Conservation (phyloP, 2,888 invertebrate genomes). For the Agriopis leucophaearia region DNA sequence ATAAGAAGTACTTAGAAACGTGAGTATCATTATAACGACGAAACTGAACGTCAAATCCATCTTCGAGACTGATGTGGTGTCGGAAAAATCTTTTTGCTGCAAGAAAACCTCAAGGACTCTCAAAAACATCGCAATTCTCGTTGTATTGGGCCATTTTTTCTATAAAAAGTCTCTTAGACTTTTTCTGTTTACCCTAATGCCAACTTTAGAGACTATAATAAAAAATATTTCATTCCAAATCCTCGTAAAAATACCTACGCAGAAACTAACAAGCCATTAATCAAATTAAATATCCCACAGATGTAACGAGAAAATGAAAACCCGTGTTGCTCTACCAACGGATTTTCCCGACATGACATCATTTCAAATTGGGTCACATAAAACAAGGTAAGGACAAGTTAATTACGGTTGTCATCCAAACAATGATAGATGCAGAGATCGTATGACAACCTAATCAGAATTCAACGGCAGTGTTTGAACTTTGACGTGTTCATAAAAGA, state of each 20-base stretch:
- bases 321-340: conserved; percentile 35
- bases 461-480: conserved; percentile 77
- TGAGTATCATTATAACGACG: conserved; percentile 26
- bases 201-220: neutral
- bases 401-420: conserved; percentile 75
- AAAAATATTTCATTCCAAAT: neutral
- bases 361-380: conserved; percentile 67
- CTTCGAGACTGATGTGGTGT: conserved; percentile 29
- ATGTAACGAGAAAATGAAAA: conserved; percentile 39
- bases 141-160: neutral
- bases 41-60: conserved; percentile 31
- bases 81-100: conserved; percentile 22
- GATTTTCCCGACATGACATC: conserved; percentile 54
- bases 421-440: conserved; percentile 72
- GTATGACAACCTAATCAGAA: conserved; percentile 72
- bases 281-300: conserved; percentile 34
- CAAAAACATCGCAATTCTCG: conserved; percentile 15
- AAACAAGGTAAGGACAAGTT: conserved; percentile 72
- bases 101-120: conserved; percentile 25
- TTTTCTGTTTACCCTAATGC: neutral
- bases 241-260: neutral
- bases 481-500: conserved; percentile 67
- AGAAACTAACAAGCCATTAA: conserved; percentile 26
- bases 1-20: conserved; percentile 15
- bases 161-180: neutral